phyloP scores from a whole-genome alignment of 1,140 invertebrate species.

The Spodoptera frugiperda region DNA sequence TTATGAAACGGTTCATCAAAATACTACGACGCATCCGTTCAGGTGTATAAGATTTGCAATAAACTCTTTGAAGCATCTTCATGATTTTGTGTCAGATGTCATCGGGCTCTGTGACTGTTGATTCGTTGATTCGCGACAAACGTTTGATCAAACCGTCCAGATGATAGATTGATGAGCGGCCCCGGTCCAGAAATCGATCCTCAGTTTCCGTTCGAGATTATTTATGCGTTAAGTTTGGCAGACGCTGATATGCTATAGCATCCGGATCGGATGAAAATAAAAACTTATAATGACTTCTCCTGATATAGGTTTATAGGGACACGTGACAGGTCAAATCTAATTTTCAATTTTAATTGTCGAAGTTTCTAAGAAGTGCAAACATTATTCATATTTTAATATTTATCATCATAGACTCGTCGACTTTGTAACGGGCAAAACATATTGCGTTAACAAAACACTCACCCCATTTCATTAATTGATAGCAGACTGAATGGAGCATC shows the following conservation, averaged over 20 bases:
- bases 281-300: conserved; percentile 30
- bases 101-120: conserved; percentile 55
- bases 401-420: neutral
- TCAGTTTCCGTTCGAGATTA: conserved; percentile 65
- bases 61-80: conserved; percentile 55
- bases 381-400: neutral
- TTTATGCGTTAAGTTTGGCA: conserved; percentile 70
- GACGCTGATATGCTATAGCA: conserved; percentile 54
- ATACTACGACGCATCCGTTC: conserved; percentile 33
- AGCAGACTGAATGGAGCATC: conserved; percentile 69
- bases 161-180: conserved; percentile 72
- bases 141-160: conserved; percentile 73
- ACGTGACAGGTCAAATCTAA: too few relatives aligned
- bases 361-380: too few relatives aligned
- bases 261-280: conserved; percentile 65
- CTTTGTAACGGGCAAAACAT: neutral
- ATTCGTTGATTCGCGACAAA: conserved; percentile 60
- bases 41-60: conserved; percentile 45
- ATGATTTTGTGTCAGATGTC: conserved; percentile 66
- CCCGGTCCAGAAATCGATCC: conserved; percentile 65
- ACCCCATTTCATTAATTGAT: conserved; percentile 69
- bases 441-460: conserved; percentile 46
- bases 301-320: neutral
- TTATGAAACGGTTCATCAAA: neutral
- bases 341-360: neutral